Percentiles rank a stretch among this genome's conserved stretches.
phyloP scores from a whole-genome alignment of 1,140 invertebrate species.

The Neoseiulus cucumeris region DNA sequence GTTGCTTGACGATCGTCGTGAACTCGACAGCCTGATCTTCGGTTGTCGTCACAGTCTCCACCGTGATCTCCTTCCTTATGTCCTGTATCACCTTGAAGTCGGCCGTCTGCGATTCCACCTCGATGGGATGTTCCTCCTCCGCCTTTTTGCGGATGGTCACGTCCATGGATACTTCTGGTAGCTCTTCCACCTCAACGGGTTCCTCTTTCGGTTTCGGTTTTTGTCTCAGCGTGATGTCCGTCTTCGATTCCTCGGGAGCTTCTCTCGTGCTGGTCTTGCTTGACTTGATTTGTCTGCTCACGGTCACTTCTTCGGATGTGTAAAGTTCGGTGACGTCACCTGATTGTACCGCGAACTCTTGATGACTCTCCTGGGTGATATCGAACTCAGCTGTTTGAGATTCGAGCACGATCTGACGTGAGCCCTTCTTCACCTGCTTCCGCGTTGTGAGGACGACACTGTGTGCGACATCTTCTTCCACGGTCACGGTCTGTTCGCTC shows the following conservation, averaged over 20 bases:
- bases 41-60: background rate
- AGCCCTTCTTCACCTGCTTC: background rate
- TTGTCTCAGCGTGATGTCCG: slow-evolving; percentile 8
- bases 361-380: background rate
- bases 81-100: slow-evolving; percentile 11
- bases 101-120: background rate
- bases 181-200: background rate
- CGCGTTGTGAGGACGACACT: background rate
- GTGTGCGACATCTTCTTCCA: background rate
- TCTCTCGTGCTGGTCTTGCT: background rate
- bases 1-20: background rate
- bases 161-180: slow-evolving; percentile 11
- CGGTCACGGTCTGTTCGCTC: background rate
- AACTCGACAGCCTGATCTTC: background rate
- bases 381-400: slow-evolving; percentile 1
- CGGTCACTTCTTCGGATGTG: background rate
- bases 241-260: background rate
- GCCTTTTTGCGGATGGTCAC: background rate
- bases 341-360: background rate
- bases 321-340: background rate
- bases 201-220: background rate
- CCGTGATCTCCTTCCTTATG: background rate
- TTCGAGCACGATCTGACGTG: background rate
- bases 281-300: slow-evolving; percentile 23
- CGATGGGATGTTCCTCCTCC: background rate